Conservation (phyloP, 2,888 invertebrate genomes). For the Napeogenes sylphis region DNA sequence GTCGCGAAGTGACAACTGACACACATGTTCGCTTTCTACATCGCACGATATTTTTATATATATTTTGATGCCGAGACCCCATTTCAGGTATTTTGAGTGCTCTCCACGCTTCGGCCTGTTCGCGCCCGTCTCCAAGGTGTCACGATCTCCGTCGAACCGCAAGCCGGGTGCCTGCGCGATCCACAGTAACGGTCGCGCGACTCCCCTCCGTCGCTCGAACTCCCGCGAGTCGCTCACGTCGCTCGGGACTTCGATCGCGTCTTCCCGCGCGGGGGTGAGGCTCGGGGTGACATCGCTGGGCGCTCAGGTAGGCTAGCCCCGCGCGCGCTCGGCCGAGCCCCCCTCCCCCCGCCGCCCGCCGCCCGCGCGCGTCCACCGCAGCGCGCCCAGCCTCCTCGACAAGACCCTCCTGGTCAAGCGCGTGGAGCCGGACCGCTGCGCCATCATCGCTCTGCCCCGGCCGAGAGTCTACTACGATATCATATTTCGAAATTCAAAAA, state of each 20-base stretch:
- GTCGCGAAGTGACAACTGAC: not conserved
- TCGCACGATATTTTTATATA: not conserved
- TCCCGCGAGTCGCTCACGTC: conserved; percentile 91
- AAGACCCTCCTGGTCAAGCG: conserved; percentile 67
- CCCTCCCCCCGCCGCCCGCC: conserved; percentile 46
- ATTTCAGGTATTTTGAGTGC: conserved; percentile 94
- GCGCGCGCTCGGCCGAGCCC: conserved; percentile 72
- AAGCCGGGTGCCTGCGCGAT: conserved; percentile 80
- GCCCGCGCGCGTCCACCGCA: conserved; percentile 54
- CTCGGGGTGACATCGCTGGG: conserved; percentile 84
- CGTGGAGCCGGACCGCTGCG: conserved; percentile 66
- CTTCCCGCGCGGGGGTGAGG: conserved; percentile 82
- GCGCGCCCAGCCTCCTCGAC: conserved; percentile 63
- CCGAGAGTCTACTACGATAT: conserved; percentile 68
- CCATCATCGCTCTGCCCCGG: conserved; percentile 67
- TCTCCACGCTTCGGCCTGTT: conserved; percentile 94
- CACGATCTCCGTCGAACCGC: conserved; percentile 87
- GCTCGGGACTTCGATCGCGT: conserved; percentile 80
- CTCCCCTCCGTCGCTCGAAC: conserved; percentile 81
- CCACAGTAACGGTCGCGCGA: conserved; percentile 80
- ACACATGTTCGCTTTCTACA: too few relatives aligned
- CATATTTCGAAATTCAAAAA: conserved; percentile 48
- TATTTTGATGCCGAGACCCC: conserved; percentile 8
- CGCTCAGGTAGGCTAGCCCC: conserved; percentile 81
- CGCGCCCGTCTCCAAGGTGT: conserved; percentile 93